phyloP scores from a whole-genome alignment of 2,888 invertebrate species.

The Parascotia fuliginaria region DNA sequence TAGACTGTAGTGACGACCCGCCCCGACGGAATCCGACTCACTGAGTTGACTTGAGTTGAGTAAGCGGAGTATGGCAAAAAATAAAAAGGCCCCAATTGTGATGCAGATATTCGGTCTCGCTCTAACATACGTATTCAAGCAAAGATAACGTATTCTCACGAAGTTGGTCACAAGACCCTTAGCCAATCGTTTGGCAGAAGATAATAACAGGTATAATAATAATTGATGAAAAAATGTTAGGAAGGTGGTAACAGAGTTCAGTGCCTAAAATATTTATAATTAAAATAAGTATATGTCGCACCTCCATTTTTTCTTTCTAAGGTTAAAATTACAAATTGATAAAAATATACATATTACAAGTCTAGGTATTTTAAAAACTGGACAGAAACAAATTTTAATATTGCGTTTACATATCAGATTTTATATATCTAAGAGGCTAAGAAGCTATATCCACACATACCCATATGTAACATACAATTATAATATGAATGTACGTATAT shows the following conservation, averaged over 20 bases:
- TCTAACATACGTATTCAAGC: constrained; percentile 42
- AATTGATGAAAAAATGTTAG: constrained; percentile 1
- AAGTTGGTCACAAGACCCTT: constrained; percentile 37
- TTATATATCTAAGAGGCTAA: no score
- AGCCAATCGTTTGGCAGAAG: constrained; percentile 16
- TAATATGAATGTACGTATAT: no score
- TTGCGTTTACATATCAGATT: no score
- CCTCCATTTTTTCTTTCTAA: not conserved
- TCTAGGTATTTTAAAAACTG: not conserved
- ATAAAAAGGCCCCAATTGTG: constrained; percentile 59
- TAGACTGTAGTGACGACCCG: constrained; percentile 80
- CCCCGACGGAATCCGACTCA: constrained; percentile 77
- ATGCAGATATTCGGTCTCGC: constrained; percentile 59
- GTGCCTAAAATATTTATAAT: not conserved
- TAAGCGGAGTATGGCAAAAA: constrained; percentile 57
- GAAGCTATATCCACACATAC: no score
- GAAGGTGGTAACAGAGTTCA: not conserved
- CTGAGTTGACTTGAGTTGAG: constrained; percentile 71
- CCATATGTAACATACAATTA: no score
- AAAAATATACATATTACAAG: not conserved
- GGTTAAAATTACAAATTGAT: not conserved
- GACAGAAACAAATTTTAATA: not conserved
- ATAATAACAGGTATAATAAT: constrained; percentile 4
- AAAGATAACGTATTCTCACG: constrained; percentile 36
- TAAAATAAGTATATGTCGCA: not conserved